Evolutionary conservation across 2,113 vertebrate genomes (phyloP), one percentile per base, ranked within the genome.

Genomic region (Myrmecophaga tridactyla): DNA sequence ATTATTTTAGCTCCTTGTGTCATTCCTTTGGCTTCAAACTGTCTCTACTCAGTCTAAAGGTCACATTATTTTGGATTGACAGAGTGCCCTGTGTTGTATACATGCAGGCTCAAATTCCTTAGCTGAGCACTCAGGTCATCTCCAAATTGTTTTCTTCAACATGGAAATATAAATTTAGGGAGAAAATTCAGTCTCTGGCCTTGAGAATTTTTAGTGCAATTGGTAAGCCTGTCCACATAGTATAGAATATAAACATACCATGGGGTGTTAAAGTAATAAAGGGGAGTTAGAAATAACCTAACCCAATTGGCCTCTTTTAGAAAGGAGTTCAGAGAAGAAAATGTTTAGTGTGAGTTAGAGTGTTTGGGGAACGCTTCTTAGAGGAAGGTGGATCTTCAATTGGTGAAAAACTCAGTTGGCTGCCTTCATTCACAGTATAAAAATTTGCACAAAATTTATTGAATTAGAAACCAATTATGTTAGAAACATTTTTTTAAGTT

Each of bases 1-100:
- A 97, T 98, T 98, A 97, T 98, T 98, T 98, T 96, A 97, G 97
- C 97, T 94, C 97, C 97, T 97, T 97, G 96, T 98, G 97, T 98
- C 95, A 96, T 97, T 93, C 84, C 94, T 86, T 36, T 95, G 94
- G 86, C 93, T 89, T 97, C 88, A 93, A 81, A 56, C 86, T 7
- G 0, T 84, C 51, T 39, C 90, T 75, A 17, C 63, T 94, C 96
- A 94, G 73, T 96, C 94, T 90, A 96, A 93, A 95, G 86, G 81
- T 21, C 51, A 41, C 91, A 27, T 96, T 97, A 76, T 96, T 97
- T 97, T 96, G 73, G 92, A n/a, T 41, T 65, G 76, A 95, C 92
- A 70, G 63, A 92, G 20, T 83, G 75, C n/a, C 51, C 29, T 3
- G 12, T 27, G 48, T 81, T 94, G 41, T 85, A 46, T 34, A 63